Evolutionary conservation across 2,113 vertebrate genomes (phyloP), one percentile per base, ranked within the genome.

Genomic region (Chaetodon auriga): DNA sequence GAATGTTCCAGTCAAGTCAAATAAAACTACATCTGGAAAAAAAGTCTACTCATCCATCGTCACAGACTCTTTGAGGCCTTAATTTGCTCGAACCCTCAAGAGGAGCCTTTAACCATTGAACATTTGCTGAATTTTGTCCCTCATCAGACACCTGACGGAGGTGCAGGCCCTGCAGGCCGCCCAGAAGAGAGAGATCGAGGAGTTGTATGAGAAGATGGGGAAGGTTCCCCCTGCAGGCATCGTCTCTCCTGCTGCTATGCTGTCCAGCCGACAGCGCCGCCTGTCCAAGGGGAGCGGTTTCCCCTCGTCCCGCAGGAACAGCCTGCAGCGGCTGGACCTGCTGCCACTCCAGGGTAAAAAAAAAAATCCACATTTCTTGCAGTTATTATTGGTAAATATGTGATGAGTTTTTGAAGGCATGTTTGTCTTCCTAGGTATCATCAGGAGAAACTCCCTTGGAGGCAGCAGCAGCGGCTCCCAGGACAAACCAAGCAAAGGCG

Each of bases 131-230:
- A 49, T 57, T 74, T 36, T 64, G 41, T 81, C 49, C 4, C 18
- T 66, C 2, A 4, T 75, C 81, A 99, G 98, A 89, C 98, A 99
- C 80, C 76, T 99, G 90, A 91, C 94, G 0, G 98, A 99, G 85
- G 97, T 98, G 46, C 96, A 98, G 94, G 86, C 92, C 4, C 96
- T 99, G 82, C 98, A 99, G 93, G 95, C 95, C 0, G 76, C 96
- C 2, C 98, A 99, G 95, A 99, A 98, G 93, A 96, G 94, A 78
- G 98, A 99, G 94, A 99, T 99, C 0, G 97, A 99, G 88, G 97
- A 98, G 68, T 92, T 99, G 6, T 99, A 99, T 35, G 92, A 94
- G 75, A 95, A 92, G 54, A 96, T 98, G 89, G 98, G 98, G 58
- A 99, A 99, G 90, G 96, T 96, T 79, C 97, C 98, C 0, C 98